Percentiles rank a stretch among this genome's conserved stretches.
Evolutionary conservation across 2,888 invertebrate species (phyloP).

Genomic region (Mellilla xanthometata): DNA sequence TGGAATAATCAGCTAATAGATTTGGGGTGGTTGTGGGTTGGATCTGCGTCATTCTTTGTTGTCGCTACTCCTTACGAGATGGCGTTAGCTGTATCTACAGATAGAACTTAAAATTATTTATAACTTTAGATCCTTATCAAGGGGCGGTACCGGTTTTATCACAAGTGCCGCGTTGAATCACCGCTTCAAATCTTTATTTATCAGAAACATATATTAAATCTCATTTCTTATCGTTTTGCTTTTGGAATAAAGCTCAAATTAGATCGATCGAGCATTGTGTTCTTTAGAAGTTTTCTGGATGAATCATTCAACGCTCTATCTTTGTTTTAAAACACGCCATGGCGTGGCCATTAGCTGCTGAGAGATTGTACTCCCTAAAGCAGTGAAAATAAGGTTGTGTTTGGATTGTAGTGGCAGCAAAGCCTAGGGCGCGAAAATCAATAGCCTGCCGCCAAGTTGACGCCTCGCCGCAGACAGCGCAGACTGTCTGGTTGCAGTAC

Average conservation of each 20-base stretch:
- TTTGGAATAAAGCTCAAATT: conserved; percentile 22
- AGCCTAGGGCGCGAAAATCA: conserved; percentile 51
- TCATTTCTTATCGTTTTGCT: conserved; percentile 10
- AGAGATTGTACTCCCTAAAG: conserved; percentile 27
- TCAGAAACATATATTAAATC: conserved; percentile 15
- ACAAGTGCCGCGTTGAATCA: conserved; percentile 15
- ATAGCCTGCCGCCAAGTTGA: conserved; percentile 43
- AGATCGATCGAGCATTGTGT: conserved; percentile 25
- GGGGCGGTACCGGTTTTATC: conserved; percentile 22
- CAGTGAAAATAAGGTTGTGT: conserved; percentile 13
- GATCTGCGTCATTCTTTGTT: conserved; percentile 24
- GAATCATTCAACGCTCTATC: conserved; percentile 46
- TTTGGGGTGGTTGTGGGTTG: conserved; percentile 38
- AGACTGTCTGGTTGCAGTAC: conserved; percentile 29
- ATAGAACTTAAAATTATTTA: background rate
- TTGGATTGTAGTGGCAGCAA: conserved; percentile 28
- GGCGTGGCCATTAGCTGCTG: conserved; percentile 7
- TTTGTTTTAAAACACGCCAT: conserved; percentile 50
- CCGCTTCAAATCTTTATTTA: conserved; percentile 15
- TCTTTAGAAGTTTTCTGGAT: conserved; percentile 44
- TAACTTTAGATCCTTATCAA: conserved; percentile 16
- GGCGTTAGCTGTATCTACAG: conserved; percentile 33
- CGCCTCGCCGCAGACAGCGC: conserved; percentile 30
- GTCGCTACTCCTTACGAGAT: conserved; percentile 50
- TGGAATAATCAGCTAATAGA: conserved; percentile 65